These are phyloP conservation scores for Arremon brunneinucha DNA, from an alignment of 2,797 vertebrate species.

Conservation along the genomic window DNA sequence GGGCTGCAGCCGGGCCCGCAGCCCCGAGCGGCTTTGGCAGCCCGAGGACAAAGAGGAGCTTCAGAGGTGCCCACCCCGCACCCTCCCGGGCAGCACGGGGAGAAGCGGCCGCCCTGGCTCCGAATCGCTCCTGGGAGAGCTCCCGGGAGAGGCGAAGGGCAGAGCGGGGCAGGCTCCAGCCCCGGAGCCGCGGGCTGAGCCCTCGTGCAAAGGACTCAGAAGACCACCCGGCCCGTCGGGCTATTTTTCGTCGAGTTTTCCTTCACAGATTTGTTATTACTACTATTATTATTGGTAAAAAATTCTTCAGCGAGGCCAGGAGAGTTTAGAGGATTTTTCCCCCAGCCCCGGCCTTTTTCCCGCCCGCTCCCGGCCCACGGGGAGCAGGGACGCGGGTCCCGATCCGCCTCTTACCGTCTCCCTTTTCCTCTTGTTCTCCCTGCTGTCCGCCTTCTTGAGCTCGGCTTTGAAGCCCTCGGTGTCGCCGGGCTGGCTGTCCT, in stretches of 20 bases:
- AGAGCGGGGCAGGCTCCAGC: not conserved
- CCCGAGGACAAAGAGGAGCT: not conserved
- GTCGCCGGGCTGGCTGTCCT: slow-evolving; percentile 84
- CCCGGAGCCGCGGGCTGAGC: not conserved
- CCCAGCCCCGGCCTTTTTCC: not conserved
- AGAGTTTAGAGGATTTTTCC: not conserved
- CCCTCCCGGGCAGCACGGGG: not conserved
- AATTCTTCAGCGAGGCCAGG: not conserved
- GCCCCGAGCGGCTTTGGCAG: not conserved
- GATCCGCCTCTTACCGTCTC: slow-evolving; percentile 80
- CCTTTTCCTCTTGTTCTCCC: slow-evolving; percentile 88
- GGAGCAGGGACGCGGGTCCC: not conserved
- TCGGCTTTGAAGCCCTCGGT: slow-evolving; percentile 93
- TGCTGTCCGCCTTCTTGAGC: slow-evolving; percentile 87
- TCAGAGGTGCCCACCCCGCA: not conserved
- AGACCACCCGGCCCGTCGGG: not conserved
- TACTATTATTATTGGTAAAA: not conserved
- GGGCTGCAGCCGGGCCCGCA: not conserved
- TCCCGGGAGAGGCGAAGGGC: not conserved
- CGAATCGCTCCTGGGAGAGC: not conserved
- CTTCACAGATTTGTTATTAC: not conserved
- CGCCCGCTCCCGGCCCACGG: not conserved
- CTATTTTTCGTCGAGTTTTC: not conserved
- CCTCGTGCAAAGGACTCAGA: not conserved
- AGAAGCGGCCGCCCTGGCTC: not conserved